A percentile compares a stretch with the other conserved stretches of the same genome.
phyloP scores from a whole-genome alignment of 2,888 invertebrate species.

The Aphrophora alni region DNA sequence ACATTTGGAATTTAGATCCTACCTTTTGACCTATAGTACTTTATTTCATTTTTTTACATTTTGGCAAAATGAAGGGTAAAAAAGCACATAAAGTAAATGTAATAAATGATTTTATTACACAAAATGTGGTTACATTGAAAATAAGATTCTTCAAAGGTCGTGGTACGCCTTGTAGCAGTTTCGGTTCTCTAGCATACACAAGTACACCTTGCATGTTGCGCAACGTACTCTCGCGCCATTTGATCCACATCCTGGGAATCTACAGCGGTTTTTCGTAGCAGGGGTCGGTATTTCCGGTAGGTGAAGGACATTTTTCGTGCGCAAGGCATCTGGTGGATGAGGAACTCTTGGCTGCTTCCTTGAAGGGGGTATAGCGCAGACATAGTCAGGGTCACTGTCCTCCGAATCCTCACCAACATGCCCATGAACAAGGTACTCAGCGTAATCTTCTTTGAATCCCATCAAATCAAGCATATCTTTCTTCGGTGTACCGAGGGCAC shows the following conservation, averaged over 20 bases:
- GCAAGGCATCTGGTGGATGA: constrained; percentile 10
- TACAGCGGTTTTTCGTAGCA: constrained; percentile 15
- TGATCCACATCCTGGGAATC: background rate
- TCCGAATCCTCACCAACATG: background rate
- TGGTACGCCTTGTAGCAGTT: background rate
- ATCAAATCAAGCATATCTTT: constrained; percentile 26
- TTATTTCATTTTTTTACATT: too few relatives aligned
- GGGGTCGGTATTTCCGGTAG: constrained; percentile 18
- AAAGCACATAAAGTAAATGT: too few relatives aligned
- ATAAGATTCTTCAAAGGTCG: too few relatives aligned
- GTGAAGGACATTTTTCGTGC: constrained; percentile 9
- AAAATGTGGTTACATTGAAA: too few relatives aligned
- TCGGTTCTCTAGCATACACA: constrained; percentile 2
- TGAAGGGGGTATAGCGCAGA: background rate
- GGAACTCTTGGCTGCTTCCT: background rate
- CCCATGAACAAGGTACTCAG: constrained; percentile 15
- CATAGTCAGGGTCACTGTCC: background rate
- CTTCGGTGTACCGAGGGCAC: constrained; percentile 14
- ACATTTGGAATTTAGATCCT: too few relatives aligned
- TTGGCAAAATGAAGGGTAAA: too few relatives aligned
- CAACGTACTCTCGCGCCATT: constrained; percentile 3
- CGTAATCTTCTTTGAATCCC: constrained; percentile 15
- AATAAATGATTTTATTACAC: too few relatives aligned
- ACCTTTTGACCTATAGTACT: too few relatives aligned
- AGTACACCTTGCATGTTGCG: background rate